Evolutionary conservation across 2,888 invertebrate genomes (phyloP).

Genomic region (Monopis laevigella): DNA sequence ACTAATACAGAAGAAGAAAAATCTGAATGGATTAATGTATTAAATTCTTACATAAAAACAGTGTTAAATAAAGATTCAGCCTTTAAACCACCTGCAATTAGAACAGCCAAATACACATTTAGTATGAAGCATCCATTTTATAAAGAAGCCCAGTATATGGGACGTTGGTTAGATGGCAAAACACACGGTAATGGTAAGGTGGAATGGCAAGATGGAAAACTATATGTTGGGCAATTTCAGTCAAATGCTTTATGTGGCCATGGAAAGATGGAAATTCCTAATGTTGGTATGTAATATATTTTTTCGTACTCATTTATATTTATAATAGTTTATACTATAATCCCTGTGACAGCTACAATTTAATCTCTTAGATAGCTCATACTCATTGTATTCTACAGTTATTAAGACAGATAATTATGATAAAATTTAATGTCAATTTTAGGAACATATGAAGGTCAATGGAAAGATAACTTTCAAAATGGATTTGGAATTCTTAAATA

Average conservation of each 20-base stretch:
- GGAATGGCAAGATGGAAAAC: constrained; percentile 82
- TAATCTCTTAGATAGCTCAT: no score
- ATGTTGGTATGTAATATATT: constrained; percentile 63
- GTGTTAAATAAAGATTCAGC: constrained; percentile 70
- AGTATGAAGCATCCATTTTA: constrained; percentile 73
- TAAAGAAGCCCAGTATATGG: constrained; percentile 82
- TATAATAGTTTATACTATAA: no score
- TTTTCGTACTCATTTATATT: no score
- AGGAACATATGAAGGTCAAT: constrained; percentile 81
- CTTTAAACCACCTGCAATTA: constrained; percentile 74
- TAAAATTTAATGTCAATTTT: constrained; percentile 23
- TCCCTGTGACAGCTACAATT: no score
- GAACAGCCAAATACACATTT: constrained; percentile 79
- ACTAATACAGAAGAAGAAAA: constrained; percentile 76
- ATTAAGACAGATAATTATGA: no score
- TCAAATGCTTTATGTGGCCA: constrained; percentile 78
- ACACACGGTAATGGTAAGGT: constrained; percentile 85
- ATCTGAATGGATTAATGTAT: constrained; percentile 80
- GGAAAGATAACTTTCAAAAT: constrained; percentile 85
- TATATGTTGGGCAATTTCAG: constrained; percentile 83
- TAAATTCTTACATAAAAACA: constrained; percentile 77
- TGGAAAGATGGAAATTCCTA: constrained; percentile 74
- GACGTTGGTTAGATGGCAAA: constrained; percentile 84
- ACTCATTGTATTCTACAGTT: no score
- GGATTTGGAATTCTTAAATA: constrained; percentile 83